Evolutionary conservation across 30 jellyfish, hydroid and myxozoan species (phyloP).

Genomic region (Sanderia malayensis): DNA sequence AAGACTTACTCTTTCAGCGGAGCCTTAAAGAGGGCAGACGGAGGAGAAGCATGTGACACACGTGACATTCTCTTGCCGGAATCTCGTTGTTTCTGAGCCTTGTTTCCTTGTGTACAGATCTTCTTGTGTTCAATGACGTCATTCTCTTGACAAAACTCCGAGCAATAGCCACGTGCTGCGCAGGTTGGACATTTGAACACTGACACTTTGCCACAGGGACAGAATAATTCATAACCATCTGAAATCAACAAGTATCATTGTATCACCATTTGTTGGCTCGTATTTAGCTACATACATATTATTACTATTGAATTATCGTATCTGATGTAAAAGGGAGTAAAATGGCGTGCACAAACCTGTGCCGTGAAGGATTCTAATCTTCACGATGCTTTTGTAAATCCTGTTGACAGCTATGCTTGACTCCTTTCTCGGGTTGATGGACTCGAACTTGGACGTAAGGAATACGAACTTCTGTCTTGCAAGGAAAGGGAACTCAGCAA

Average conservation of each 20-base stretch:
- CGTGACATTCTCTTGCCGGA: slow-evolving; percentile 57
- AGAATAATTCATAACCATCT: slow-evolving; percentile 70
- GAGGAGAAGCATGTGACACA: slow-evolving; percentile 16
- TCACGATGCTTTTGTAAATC: slow-evolving; percentile 28
- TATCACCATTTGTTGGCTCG: not conserved
- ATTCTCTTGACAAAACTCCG: slow-evolving; percentile 24
- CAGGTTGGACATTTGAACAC: slow-evolving; percentile 48
- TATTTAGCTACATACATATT: not conserved
- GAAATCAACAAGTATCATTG: not conserved
- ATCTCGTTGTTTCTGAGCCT: slow-evolving; percentile 33
- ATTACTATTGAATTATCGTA: not conserved
- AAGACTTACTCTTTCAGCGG: not conserved
- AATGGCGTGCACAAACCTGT: slow-evolving; percentile 22
- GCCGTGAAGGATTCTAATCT: slow-evolving; percentile 52
- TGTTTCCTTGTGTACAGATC: slow-evolving; percentile 55
- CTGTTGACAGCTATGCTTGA: slow-evolving; percentile 25
- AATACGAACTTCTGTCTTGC: slow-evolving; percentile 49
- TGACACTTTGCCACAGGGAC: slow-evolving; percentile 67
- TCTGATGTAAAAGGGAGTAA: not conserved
- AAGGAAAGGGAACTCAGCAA: slow-evolving; percentile 25
- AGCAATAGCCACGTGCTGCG: slow-evolving; percentile 66
- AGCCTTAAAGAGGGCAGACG: not conserved
- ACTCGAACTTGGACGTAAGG: slow-evolving; percentile 57
- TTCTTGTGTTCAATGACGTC: slow-evolving; percentile 50
- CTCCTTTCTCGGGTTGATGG: slow-evolving; percentile 66